Evolutionary conservation across 2,888 invertebrate species (phyloP), one percentile per base, ranked within the genome.

Genomic region (Chloroclysta siterata): DNA sequence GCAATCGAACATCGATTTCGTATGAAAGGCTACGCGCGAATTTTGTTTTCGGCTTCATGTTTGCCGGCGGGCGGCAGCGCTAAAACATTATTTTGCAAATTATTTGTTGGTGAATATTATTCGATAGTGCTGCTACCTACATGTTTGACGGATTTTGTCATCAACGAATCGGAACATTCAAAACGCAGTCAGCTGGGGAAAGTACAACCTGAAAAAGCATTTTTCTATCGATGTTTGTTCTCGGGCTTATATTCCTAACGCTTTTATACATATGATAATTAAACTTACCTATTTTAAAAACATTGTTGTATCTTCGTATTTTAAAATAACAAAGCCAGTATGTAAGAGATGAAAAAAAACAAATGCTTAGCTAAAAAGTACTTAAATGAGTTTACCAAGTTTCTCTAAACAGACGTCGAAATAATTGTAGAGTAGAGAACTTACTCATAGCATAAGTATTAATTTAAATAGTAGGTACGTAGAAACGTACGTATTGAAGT

Each of bases 1-100:
- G 72, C 70, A 39, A 64, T 74, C 69, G 73, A 74, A 71, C 73
- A 74, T 65, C 70, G 73, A 75, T 73, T 75, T 75, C 66, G 64
- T 70, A 66, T 63, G 60, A 68, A 72, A 66, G 53, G 67, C 36
- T 61, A 58, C 41, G 48, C 53, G 61, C 57, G 63, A 69, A 73
- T 63, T 71, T 66, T 53, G 65, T 53, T 39, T 57, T 44, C 17
- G 39, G 0, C 15, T 46, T 56, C 14, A 22, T 65, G 65, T 65
- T 60, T 51, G 65, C 65, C 65, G 61, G 53, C 57, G 57, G 64
- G 57, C 56, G 65, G 44, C 11, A 8, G 8, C 41, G 52, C 4
- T 11, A 53, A 46, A 56, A 52, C 55, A 47, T 29, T 15, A 53
- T 56, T 55, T 52, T 39, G 7, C 10, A 10, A 51, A 17, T 44